phyloP scores from a whole-genome alignment of 2,888 invertebrate species.

The Notodonta ziczac region DNA sequence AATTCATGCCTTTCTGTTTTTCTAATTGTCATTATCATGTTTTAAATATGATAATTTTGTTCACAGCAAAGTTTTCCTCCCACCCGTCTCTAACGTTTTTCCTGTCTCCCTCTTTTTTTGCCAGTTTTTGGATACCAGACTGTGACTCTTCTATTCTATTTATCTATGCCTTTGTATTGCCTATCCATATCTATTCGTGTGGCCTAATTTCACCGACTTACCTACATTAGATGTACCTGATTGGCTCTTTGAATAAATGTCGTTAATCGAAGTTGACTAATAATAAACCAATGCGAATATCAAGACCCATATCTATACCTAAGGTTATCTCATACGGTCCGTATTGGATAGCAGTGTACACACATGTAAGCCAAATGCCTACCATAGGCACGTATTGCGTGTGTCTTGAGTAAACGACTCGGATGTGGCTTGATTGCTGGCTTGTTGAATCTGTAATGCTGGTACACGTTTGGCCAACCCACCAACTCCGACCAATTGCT shows the following conservation, averaged over 20 bases:
- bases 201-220: too few species aligned
- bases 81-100: too few species aligned
- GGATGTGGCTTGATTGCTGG: constrained; percentile 34
- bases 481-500: constrained; percentile 5
- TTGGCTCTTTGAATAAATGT: constrained; percentile 33
- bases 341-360: constrained; percentile 30
- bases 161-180: too few species aligned
- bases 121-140: too few species aligned
- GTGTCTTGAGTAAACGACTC: constrained; percentile 48
- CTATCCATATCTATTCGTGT: too few species aligned
- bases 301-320: constrained; percentile 46
- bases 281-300: constrained; percentile 67
- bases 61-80: too few species aligned
- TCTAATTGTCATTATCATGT: too few species aligned
- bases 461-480: constrained; percentile 18
- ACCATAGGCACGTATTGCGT: constrained; percentile 43
- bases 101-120: too few species aligned
- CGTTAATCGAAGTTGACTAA: constrained; percentile 57
- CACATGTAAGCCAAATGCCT: constrained; percentile 37
- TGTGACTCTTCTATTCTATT: too few species aligned
- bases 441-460: constrained; percentile 43
- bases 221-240: not conserved
- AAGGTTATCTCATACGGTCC: constrained; percentile 35
- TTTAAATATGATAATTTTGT: too few species aligned
- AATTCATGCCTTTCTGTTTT: too few species aligned